These are phyloP conservation scores for Pongo pygmaeus DNA, from an alignment of 2,113 vertebrate genomes.

Conservation along the genomic window DNA sequence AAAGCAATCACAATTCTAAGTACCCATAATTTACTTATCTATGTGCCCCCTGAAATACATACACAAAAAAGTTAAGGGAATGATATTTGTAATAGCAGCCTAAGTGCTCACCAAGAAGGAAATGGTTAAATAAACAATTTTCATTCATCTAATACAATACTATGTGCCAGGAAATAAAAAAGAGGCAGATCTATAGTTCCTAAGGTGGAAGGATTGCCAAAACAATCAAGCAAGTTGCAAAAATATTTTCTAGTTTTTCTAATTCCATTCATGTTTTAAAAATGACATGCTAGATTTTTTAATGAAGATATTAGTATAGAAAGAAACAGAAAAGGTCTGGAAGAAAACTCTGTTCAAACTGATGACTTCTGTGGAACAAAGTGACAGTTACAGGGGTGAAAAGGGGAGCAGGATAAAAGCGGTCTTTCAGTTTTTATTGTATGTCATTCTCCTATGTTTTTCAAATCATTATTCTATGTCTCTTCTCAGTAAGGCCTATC, in stretches of 20 bases:
- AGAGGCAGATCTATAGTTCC: background rate
- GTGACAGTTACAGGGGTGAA: background rate
- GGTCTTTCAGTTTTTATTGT: background rate
- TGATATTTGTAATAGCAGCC: background rate
- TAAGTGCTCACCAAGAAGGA: background rate
- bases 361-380: background rate
- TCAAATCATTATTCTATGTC: background rate
- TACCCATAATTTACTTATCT: background rate
- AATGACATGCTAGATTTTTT: background rate
- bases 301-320: background rate
- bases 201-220: conserved; percentile 1
- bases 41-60: background rate
- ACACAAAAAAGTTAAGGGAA: background rate
- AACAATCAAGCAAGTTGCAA: background rate
- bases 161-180: background rate
- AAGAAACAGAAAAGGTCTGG: background rate
- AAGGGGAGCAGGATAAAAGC: background rate
- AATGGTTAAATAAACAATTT: conserved; percentile 33
- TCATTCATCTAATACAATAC: background rate
- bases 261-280: background rate
- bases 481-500: background rate
- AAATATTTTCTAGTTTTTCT: background rate
- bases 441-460: background rate
- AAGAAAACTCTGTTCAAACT: background rate
- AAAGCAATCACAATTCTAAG: background rate